Base-by-base conservation (phyloP, 2,113 vertebrate species). In the Scophthalmus maximus region DNA sequence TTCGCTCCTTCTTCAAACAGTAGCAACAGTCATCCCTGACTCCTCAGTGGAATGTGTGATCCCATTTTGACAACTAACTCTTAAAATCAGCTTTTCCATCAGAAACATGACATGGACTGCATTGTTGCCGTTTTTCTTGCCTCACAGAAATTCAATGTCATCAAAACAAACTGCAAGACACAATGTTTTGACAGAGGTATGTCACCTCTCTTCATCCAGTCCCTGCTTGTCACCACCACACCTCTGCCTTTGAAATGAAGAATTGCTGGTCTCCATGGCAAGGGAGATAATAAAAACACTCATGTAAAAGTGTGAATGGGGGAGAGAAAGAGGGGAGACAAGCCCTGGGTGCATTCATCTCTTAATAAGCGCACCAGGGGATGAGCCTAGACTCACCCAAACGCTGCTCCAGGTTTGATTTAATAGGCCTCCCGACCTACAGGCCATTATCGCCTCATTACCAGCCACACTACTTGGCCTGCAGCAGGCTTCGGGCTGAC, bases 351-450 rank as follows among this genome's bases (percentile, higher is more conserved):
- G 30, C 55, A 25, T 11, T 58, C 29, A 40, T 83, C 72, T 84
- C 64, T 76, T 79, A 76, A 88, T 83, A 81, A 88, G 69, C 59
- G 23, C 57, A 52, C 30, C 5, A 23, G 67, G 64, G 73, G 67
- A 77, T 36, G 62, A 46, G 53, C 61, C 8, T 36, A 26, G 17
- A 52, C 50, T 63, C 78, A 60, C 70, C 81, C 73, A 63, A 57
- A 76, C 12, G 1, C 47, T 78, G 38, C 58, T 73, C 63, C 6
- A 57, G 67, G 49, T 64, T 57, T 17, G 25, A 64, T 83, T 87
- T 79, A 90, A 91, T 73, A 60, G 77, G 87, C 84, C 85, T 85
- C 71, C 77, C 78, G 86, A 38, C 63, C 44, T 23, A 10, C 32
- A 1, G 44, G 23, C 51, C 65, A 76, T 88, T 84, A 88, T 53